Evolutionary conservation across 1,140 invertebrate genomes (phyloP).

Genomic region (Drosophila bocqueti): DNA sequence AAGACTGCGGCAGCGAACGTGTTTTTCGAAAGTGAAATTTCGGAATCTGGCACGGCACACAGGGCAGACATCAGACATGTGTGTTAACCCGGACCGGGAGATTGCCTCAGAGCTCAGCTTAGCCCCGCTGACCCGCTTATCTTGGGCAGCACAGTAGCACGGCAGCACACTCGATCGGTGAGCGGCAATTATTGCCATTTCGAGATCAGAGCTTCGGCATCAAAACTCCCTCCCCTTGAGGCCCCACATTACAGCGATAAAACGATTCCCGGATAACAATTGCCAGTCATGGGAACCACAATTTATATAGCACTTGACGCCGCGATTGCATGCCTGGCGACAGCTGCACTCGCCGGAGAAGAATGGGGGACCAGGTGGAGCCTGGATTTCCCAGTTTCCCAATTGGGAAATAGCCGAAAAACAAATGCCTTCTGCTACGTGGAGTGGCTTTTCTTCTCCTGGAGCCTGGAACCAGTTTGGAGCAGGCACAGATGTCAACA

Average conservation of each 20-base stretch:
- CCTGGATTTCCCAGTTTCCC: slow-evolving; percentile 31
- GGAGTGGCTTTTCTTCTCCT: slow-evolving; percentile 20
- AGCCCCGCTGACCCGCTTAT: slow-evolving; percentile 32
- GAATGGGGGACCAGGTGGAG: slow-evolving; percentile 19
- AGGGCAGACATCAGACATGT: slow-evolving; percentile 4
- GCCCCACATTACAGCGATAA: slow-evolving; percentile 6
- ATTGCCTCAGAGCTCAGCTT: slow-evolving; percentile 20
- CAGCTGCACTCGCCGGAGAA: slow-evolving; percentile 39
- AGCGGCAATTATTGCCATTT: slow-evolving; percentile 23
- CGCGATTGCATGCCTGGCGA: slow-evolving; percentile 41
- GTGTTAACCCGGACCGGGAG: slow-evolving; percentile 13
- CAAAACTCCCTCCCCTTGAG: slow-evolving; percentile 11
- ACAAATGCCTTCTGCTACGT: slow-evolving; percentile 8
- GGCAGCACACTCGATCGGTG: background rate
- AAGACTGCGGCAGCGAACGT: slow-evolving; percentile 67
- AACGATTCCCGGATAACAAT: slow-evolving; percentile 20
- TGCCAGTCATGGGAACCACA: slow-evolving; percentile 35
- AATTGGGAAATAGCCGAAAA: slow-evolving; percentile 27
- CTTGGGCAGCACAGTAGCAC: slow-evolving; percentile 6
- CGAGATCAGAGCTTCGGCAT: slow-evolving; percentile 27
- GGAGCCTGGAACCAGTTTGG: slow-evolving; percentile 42
- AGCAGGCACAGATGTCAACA: slow-evolving; percentile 39
- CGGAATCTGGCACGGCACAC: slow-evolving; percentile 1
- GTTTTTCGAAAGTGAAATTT: slow-evolving; percentile 49
- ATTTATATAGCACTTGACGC: slow-evolving; percentile 29